Evolutionary conservation across 2,797 vertebrate genomes (phyloP).

Genomic region (Periparus ater): DNA sequence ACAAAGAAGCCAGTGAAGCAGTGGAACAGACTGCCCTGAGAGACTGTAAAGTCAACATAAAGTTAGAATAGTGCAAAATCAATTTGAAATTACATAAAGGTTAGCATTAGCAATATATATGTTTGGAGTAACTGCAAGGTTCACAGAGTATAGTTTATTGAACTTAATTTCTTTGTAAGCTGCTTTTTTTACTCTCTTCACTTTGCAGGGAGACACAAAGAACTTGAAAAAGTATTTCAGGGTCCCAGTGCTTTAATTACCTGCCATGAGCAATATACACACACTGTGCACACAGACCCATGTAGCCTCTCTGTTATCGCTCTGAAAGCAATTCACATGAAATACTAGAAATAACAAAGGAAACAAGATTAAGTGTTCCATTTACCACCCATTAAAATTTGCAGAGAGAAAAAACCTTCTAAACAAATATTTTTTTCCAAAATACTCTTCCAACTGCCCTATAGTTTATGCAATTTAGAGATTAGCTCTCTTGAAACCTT

Average conservation of each 20-base stretch:
- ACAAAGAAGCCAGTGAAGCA: background rate
- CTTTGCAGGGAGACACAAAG: background rate
- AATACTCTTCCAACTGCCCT: background rate
- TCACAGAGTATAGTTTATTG: background rate
- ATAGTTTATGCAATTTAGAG: background rate
- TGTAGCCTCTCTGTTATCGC: background rate
- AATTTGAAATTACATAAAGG: background rate
- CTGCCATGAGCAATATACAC: background rate
- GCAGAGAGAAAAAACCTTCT: background rate
- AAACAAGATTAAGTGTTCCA: background rate
- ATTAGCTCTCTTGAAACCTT: background rate
- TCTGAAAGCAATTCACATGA: background rate
- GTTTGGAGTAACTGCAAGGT: background rate
- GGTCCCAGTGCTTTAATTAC: background rate
- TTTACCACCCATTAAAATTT: background rate
- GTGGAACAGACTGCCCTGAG: background rate
- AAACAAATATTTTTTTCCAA: background rate
- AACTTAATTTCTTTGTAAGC: background rate
- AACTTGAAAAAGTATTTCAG: background rate
- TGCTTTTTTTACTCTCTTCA: background rate
- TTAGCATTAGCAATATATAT: background rate
- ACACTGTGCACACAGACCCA: accelerated
- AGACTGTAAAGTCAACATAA: background rate
- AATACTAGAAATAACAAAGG: background rate
- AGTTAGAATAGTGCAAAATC: background rate